A percentile compares a stretch with the other conserved stretches of the same genome.
Conservation (phyloP, 2,888 invertebrate species). For the Macroteleia sp. region DNA sequence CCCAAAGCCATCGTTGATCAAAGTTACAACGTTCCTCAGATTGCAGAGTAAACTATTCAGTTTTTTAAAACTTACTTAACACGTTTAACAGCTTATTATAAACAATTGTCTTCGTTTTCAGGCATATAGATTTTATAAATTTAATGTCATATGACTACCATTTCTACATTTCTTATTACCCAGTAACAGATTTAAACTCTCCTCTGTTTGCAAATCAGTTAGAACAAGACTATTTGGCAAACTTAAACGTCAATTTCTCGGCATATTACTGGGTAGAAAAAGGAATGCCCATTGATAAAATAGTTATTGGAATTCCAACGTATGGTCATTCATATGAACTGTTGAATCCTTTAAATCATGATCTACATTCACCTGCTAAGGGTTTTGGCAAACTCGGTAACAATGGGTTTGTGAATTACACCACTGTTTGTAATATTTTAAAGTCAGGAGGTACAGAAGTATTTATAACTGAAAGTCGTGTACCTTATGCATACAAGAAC, state of each 20-base stretch:
- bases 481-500: constrained; percentile 90
- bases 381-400: constrained; percentile 88
- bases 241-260: constrained; percentile 92
- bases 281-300: constrained; percentile 91
- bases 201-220: constrained; percentile 88
- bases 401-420: constrained; percentile 89
- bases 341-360: constrained; percentile 88
- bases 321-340: constrained; percentile 90
- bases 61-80: neutral
- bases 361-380: constrained; percentile 88
- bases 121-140: constrained; percentile 92
- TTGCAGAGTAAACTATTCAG: constrained; percentile 86
- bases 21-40: constrained; percentile 91
- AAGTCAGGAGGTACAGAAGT: constrained; percentile 85
- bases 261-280: constrained; percentile 90
- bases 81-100: neutral
- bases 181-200: constrained; percentile 93
- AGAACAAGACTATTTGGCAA: constrained; percentile 88
- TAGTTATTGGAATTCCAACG: constrained; percentile 93
- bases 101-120: constrained; percentile 75
- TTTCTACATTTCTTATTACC: constrained; percentile 89
- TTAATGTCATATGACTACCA: constrained; percentile 97
- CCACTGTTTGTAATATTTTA: constrained; percentile 89
- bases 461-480: constrained; percentile 89
- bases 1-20: constrained; percentile 89